phyloP scores from a whole-genome alignment of 2,888 invertebrate genomes.

The Drosophila borborema region DNA sequence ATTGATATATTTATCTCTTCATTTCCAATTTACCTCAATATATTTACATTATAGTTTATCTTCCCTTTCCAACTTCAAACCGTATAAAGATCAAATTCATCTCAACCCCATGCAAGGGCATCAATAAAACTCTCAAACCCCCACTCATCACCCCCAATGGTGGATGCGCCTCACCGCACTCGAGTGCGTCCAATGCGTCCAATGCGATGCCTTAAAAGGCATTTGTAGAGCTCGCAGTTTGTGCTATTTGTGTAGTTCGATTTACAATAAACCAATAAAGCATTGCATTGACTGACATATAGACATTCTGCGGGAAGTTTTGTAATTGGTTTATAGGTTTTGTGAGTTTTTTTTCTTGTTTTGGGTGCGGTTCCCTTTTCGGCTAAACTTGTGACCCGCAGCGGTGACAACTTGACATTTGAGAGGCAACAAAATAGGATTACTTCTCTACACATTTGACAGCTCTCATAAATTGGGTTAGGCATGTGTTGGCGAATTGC shows the following conservation, averaged over 20 bases:
- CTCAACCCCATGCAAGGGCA: slow-evolving; percentile 38
- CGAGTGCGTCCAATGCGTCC: too few species aligned
- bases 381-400: slow-evolving; percentile 53
- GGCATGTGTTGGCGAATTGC: slow-evolving; percentile 54
- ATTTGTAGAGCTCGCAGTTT: slow-evolving; percentile 43
- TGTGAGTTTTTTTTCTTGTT: slow-evolving; percentile 15
- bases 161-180: slow-evolving; percentile 69
- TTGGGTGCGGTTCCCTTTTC: slow-evolving; percentile 56
- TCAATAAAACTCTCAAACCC: slow-evolving; percentile 4
- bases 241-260: slow-evolving; percentile 62
- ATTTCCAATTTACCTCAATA: background rate
- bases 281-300: slow-evolving; percentile 45
- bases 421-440: slow-evolving; percentile 65
- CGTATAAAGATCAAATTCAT: slow-evolving; percentile 4
- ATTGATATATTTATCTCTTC: background rate
- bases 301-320: slow-evolving; percentile 49
- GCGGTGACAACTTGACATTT: slow-evolving; percentile 49
- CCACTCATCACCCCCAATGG: background rate
- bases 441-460: slow-evolving; percentile 50
- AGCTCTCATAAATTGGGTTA: slow-evolving; percentile 53
- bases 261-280: slow-evolving; percentile 69
- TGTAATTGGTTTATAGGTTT: slow-evolving; percentile 71
- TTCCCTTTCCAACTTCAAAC: background rate
- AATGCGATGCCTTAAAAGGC: slow-evolving; percentile 68
- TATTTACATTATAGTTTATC: too few species aligned